Evolutionary conservation across 2,113 vertebrate species (phyloP).

Genomic region (Ophthalmolycus amberensis): DNA sequence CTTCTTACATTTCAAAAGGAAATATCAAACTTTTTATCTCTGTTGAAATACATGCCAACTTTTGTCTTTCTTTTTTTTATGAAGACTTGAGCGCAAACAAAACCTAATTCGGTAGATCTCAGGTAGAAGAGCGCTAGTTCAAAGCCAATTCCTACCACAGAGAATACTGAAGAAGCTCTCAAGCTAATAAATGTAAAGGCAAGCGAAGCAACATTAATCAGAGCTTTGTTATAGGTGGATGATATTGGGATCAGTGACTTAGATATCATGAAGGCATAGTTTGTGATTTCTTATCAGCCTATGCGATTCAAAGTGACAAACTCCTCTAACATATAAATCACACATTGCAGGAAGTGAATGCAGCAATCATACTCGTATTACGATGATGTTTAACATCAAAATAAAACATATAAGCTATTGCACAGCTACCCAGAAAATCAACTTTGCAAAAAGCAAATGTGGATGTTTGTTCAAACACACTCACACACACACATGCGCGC

Average conservation of each 20-base stretch:
- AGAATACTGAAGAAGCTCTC: slow-evolving; percentile 40
- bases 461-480: slow-evolving; percentile 51
- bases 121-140: slow-evolving; percentile 47
- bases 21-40: slow-evolving; percentile 35
- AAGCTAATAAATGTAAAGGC: slow-evolving; percentile 75
- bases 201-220: slow-evolving; percentile 73
- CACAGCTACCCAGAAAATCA: slow-evolving; percentile 83
- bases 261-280: slow-evolving; percentile 62
- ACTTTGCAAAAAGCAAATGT: slow-evolving; percentile 80
- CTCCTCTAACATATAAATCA: slow-evolving; percentile 50
- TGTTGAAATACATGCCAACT: slow-evolving; percentile 65
- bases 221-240: slow-evolving; percentile 55
- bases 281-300: slow-evolving; percentile 50
- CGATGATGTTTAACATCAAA: slow-evolving; percentile 77
- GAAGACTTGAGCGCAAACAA: slow-evolving; percentile 71
- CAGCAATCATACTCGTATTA: slow-evolving; percentile 54
- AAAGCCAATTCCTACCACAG: slow-evolving; percentile 67
- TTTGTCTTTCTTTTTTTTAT: slow-evolving; percentile 28
- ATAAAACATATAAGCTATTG: slow-evolving; percentile 79
- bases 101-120: slow-evolving; percentile 70
- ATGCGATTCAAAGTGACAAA: slow-evolving; percentile 58
- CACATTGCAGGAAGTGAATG: slow-evolving; percentile 53
- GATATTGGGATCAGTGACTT: slow-evolving; percentile 42
- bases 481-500: slow-evolving; percentile 21
- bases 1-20: slow-evolving; percentile 36